Evolutionary conservation across 2,888 invertebrate genomes (phyloP).

Genomic region (Steinernema hermaphroditum): DNA sequence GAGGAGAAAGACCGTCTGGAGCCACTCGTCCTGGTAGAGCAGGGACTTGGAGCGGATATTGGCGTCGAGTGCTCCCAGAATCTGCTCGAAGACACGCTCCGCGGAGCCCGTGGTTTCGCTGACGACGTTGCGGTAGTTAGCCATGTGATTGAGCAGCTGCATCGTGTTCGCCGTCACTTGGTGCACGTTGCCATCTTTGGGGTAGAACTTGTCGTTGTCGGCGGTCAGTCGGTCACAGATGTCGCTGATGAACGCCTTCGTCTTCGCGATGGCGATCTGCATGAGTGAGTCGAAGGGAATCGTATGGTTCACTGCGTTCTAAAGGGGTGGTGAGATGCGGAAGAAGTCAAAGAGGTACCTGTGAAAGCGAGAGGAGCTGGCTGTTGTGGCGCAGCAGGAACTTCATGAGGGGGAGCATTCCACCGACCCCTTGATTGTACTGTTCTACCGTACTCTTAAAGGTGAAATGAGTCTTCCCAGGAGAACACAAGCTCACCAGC

Average conservation of each 20-base stretch:
- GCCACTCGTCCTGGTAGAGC: conserved; percentile 41
- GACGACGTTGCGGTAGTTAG: conserved; percentile 42
- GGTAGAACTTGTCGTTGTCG: conserved; percentile 76
- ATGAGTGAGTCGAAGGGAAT: conserved; percentile 11
- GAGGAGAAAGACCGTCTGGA: conserved; percentile 44
- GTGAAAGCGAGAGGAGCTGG: conserved; percentile 41
- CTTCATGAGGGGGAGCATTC: conserved; percentile 42
- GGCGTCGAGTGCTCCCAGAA: conserved; percentile 45
- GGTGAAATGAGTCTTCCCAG: background rate
- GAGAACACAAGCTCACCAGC: background rate
- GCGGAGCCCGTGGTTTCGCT: conserved; percentile 35
- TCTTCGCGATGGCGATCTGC: background rate
- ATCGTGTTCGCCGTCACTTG: conserved; percentile 49
- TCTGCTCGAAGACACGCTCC: conserved; percentile 41
- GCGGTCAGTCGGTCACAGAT: conserved; percentile 66
- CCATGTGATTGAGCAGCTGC: conserved; percentile 50
- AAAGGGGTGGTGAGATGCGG: background rate
- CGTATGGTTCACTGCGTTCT: background rate
- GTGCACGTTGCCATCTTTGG: conserved; percentile 95
- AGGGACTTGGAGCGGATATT: conserved; percentile 47
- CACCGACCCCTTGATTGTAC: conserved; percentile 44
- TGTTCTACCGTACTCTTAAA: background rate
- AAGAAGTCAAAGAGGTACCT: conserved; percentile 27
- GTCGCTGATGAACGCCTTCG: conserved; percentile 39
- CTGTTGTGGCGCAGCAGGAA: conserved; percentile 45